Evolutionary conservation across 2,113 vertebrate genomes (phyloP), one percentile per base, ranked within the genome.

Genomic region (Sarotherodon lohbergeri): DNA sequence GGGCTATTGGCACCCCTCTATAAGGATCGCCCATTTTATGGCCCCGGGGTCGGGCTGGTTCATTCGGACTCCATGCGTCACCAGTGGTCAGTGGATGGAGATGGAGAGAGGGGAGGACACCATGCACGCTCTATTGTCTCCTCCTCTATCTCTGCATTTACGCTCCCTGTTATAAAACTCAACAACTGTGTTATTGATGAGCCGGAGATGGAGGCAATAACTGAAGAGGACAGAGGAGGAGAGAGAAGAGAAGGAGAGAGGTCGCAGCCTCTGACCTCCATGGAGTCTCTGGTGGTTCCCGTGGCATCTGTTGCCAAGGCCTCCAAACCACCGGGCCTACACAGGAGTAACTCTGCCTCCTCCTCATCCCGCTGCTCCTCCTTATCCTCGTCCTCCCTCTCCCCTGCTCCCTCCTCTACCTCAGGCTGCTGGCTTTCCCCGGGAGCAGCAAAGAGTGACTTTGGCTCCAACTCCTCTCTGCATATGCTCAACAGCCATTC

Each of bases 121-220:
- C 98, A 98, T 63, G 98, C 99, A 2, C 98, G 97, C 86, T 99
- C 98, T 1, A 99, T 99, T 3, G 99, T 99, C 9, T 98, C 98
- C 2, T 99, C 98, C 3, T 99, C 99, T 7, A 97, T 99, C 91
- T 99, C 97, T 39, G 98, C 99, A 29, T 99, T 99, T 80, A 99
- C 98, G 0, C 93, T 99, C 8, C 99, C 99, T 1, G 98, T 99
- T 87, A 99, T 99, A 90, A 99, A 99, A 92, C 97, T 99, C n/a
- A 99, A 99, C 94, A 99, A 99, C 93, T 99, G 99, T 82, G 98
- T 99, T 5, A 99, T 99, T 5, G 98, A 99, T 63, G 98, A 99
- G 43, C 98, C 98, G 5, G 97, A 98, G 90, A 97, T 98, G 95
- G 98, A 99, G 83, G 97, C 97, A 84, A 99, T 99, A 86, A 98